Evolutionary conservation across 2,113 vertebrate species (phyloP), one percentile per base, ranked within the genome.

Genomic region (Mirza zaza): DNA sequence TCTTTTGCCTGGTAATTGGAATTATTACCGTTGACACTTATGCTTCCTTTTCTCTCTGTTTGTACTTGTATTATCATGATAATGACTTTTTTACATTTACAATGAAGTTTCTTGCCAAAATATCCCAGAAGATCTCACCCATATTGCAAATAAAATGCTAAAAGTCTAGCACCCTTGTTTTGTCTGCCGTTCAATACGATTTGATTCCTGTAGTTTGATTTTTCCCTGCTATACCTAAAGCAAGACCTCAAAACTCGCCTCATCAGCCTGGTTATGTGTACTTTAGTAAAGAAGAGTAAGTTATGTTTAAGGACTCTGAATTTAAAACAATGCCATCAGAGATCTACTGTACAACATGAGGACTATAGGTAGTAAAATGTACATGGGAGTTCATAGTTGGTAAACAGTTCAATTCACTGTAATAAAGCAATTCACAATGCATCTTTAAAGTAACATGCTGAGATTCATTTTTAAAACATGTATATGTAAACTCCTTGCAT

Each of bases 1-100:
- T 39, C 84, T 94, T 92, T 98, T n/a, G 55, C 59, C 50, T 42
- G 27, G 32, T 87, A 83, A 85, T 84, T 96, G 81, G 94, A 97
- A 90, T 96, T 84, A 85, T 76, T 55, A 32, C 39, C 42, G 63
- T 77, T 59, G 73, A 93, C 34, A 55, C 21, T 95, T 94, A 82
- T 0, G 34, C 63, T 75, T 77, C 61, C 52, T 91, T 91, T 96
- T 88, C 86, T 92, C 92, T 77, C 87, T 96, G 55, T 91, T 34
- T 91, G 45, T 9, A 82, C n/a, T 90, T 94, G 17, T 86, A 45
- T 85, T 86, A 92, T 67, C 21, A 84, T 70, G 84, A 84, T 84
- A 96, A 96, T 94, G 61, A 82, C n/a, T 84, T 67, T 95, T 93
- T 91, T 42, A 61, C 29, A 73, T 94, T 67, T 95, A 67, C 55